Conservation (phyloP, 2,888 invertebrate species). For the Physocephala rufipes region DNA sequence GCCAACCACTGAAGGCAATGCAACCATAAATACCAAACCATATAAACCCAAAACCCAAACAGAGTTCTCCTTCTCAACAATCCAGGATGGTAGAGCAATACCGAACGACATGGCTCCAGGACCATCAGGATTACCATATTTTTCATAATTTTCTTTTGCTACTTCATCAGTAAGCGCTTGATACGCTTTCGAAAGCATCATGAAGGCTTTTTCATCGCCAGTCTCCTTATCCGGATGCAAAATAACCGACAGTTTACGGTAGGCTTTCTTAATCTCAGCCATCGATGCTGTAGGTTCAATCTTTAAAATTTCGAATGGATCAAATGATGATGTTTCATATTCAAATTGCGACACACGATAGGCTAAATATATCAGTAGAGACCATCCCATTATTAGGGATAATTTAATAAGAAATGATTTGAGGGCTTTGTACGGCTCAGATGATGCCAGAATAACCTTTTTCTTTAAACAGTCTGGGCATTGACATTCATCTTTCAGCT, state of each 20-base stretch:
- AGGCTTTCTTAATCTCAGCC: conserved; percentile 93
- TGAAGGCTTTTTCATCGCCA: conserved; percentile 96
- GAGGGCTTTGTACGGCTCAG: conserved; percentile 88
- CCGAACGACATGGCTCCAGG: conserved; percentile 99
- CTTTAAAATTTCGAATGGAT: conserved; percentile 95
- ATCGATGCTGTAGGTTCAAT: conserved; percentile 87
- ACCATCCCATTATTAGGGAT: conserved; percentile 84
- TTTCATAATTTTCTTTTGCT: conserved; percentile 96
- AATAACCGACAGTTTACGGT: conserved; percentile 90
- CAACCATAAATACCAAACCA: conserved; percentile 97
- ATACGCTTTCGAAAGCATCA: conserved; percentile 93
- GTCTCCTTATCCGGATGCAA: conserved; percentile 98
- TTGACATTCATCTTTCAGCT: conserved; percentile 82
- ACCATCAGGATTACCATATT: conserved; percentile 99
- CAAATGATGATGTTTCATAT: conserved; percentile 98
- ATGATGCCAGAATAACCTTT: conserved; percentile 79
- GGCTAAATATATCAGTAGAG: conserved; percentile 79
- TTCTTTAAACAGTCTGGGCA: conserved; percentile 91
- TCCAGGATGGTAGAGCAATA: conserved; percentile 99
- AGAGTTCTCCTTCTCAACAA: conserved; percentile 99
- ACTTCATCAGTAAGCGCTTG: conserved; percentile 97
- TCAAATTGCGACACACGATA: conserved; percentile 97
- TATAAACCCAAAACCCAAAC: conserved; percentile 96
- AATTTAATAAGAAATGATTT: conserved; percentile 84
- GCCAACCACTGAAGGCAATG: conserved; percentile 87